These are phyloP conservation scores for Pandemis corylana DNA, from an alignment of 2,888 invertebrate genomes.

Conservation along the genomic window DNA sequence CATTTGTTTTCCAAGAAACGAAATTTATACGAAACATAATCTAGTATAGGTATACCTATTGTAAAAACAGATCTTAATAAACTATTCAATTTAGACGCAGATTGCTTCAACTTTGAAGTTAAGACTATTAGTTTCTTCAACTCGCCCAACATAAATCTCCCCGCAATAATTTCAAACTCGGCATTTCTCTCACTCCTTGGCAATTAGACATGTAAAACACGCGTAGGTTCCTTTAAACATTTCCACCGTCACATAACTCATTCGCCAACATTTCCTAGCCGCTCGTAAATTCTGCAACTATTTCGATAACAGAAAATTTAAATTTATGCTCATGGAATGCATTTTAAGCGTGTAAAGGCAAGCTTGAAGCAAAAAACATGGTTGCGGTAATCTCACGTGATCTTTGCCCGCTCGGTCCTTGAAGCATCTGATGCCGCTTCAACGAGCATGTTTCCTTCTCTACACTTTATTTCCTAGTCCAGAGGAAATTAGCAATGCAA, in stretches of 20 bases:
- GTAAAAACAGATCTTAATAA: too few species aligned
- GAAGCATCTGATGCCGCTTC: constrained; percentile 57
- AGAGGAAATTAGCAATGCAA: constrained; percentile 40
- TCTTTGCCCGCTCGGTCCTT: constrained; percentile 57
- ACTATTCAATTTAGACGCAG: not conserved
- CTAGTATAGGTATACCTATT: too few species aligned
- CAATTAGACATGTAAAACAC: constrained; percentile 64
- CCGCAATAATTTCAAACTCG: constrained; percentile 20
- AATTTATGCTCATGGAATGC: constrained; percentile 78
- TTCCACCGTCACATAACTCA: constrained; percentile 66
- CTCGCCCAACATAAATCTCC: constrained; percentile 16
- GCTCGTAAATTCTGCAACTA: constrained; percentile 77
- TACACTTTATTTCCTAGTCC: constrained; percentile 28
- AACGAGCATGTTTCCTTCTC: constrained; percentile 26
- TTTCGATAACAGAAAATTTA: constrained; percentile 81
- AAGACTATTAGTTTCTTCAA: not conserved
- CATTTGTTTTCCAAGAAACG: too few species aligned
- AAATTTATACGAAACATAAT: too few species aligned
- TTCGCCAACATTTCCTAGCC: constrained; percentile 66
- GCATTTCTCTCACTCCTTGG: constrained; percentile 45
- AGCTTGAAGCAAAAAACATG: constrained; percentile 72
- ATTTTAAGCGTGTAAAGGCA: constrained; percentile 73
- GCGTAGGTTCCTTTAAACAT: constrained; percentile 58
- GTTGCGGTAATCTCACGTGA: constrained; percentile 76
- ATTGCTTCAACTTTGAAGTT: not conserved